These are phyloP conservation scores for Hyperoplus immaculatus DNA, from an alignment of 2,797 vertebrate genomes.

Conservation along the genomic window DNA sequence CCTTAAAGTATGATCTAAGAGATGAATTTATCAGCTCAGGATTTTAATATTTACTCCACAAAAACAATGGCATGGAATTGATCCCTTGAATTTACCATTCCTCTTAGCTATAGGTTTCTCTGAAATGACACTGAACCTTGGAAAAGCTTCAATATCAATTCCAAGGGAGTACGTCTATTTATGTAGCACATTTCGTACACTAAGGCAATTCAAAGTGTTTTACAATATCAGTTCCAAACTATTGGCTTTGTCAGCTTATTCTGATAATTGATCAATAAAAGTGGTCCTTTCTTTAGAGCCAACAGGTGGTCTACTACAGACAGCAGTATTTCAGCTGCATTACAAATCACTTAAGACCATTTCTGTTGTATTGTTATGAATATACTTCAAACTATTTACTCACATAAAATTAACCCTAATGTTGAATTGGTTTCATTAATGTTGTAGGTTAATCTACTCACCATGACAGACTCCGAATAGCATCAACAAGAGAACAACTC, in stretches of 20 bases:
- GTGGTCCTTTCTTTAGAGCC: background rate
- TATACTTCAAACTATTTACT: no score
- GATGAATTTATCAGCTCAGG: background rate
- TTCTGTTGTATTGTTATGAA: background rate
- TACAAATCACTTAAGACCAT: background rate
- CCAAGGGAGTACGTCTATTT: no score
- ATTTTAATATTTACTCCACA: background rate
- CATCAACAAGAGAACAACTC: constrained; percentile 33
- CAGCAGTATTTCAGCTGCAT: background rate
- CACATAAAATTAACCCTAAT: background rate
- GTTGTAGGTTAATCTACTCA: constrained; percentile 14
- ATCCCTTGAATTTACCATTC: background rate
- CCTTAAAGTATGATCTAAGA: background rate
- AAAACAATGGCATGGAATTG: background rate
- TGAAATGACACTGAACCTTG: background rate
- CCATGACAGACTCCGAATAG: constrained; percentile 41
- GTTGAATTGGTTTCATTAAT: background rate
- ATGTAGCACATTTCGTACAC: no score
- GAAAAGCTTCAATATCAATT: background rate
- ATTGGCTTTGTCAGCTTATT: background rate
- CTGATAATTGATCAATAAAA: background rate
- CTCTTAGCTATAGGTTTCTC: background rate
- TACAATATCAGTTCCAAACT: background rate
- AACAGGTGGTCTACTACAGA: no score
- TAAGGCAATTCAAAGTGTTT: no score